A percentile compares a stretch with the other conserved stretches of the same genome.
These are phyloP conservation scores for Drosophila stalkeri DNA, from an alignment of 2,888 invertebrate species.

Conservation along the genomic window DNA sequence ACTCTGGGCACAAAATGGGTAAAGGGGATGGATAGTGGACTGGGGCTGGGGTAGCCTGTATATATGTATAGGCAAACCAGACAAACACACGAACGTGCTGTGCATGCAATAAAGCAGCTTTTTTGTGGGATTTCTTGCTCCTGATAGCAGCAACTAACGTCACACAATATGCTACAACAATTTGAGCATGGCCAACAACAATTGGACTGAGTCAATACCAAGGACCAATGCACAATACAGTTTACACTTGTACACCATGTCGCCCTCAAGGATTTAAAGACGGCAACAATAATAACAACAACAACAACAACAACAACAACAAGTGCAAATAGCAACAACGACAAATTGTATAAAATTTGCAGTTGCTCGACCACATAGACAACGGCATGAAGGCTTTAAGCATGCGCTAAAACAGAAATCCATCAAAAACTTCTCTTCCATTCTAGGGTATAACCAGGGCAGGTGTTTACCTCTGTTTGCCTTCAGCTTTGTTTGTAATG, in stretches of 20 bases:
- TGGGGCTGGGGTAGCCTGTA: neutral
- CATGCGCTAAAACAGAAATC: constrained; percentile 42
- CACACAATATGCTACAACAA: constrained; percentile 77
- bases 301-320: too few species aligned
- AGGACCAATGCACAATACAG: constrained; percentile 36
- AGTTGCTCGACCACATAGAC: constrained; percentile 19
- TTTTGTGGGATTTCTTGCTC: constrained; percentile 71
- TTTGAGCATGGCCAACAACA: constrained; percentile 52
- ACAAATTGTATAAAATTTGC: constrained; percentile 13
- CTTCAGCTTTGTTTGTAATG: constrained; percentile 66
- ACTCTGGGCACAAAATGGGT: neutral
- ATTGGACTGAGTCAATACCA: constrained; percentile 31
- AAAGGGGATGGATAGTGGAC: too few species aligned
- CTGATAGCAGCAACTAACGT: constrained; percentile 68
- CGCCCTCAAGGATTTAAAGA: constrained; percentile 15
- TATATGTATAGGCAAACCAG: constrained; percentile 42
- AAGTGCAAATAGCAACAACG: neutral
- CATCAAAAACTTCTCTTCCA: neutral
- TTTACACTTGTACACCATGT: constrained; percentile 39
- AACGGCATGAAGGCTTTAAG: constrained; percentile 25
- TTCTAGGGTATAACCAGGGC: constrained; percentile 8
- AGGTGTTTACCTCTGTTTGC: constrained; percentile 47
- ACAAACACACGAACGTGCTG: constrained; percentile 77
- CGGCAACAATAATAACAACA: neutral
- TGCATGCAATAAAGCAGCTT: constrained; percentile 79